A percentile compares a stretch with the other conserved stretches of the same genome.
These are phyloP conservation scores for Holothuria leucospilota DNA, from an alignment of 53 echinoderm and acorn worm genomes.

Conservation along the genomic window DNA sequence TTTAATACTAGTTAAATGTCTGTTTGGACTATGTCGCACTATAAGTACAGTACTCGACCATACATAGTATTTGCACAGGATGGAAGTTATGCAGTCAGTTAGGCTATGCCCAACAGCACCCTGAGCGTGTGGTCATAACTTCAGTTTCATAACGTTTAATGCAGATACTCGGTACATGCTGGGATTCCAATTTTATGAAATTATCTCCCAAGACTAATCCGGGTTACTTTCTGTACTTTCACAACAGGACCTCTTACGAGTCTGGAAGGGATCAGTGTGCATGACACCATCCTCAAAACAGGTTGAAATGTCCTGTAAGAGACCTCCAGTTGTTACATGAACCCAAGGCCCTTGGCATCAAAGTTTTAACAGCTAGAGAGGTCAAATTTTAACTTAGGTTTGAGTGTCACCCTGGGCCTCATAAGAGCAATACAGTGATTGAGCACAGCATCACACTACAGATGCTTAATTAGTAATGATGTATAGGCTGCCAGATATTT, in stretches of 20 bases:
- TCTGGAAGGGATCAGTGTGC: neutral
- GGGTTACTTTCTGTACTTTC: slow-evolving; percentile 15
- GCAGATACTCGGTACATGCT: neutral
- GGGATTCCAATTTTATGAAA: slow-evolving; percentile 27
- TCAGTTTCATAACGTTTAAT: slow-evolving; percentile 31
- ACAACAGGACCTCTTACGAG: neutral
- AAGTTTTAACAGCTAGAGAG: too few relatives aligned
- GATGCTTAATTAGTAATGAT: too few relatives aligned
- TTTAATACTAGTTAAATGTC: too few relatives aligned
- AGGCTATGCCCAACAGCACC: neutral
- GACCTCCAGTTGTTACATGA: slow-evolving; percentile 38
- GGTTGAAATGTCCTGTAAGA: neutral
- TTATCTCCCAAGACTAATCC: slow-evolving; percentile 44
- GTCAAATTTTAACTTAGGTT: too few relatives aligned
- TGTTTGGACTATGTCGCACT: too few relatives aligned
- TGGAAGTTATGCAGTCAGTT: too few relatives aligned
- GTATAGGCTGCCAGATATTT: too few relatives aligned
- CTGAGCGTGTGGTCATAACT: slow-evolving; percentile 30
- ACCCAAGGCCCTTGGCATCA: slow-evolving; percentile 7
- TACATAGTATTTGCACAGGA: too few relatives aligned
- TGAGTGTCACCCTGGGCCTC: too few relatives aligned
- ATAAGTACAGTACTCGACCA: too few relatives aligned
- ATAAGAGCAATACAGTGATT: too few relatives aligned
- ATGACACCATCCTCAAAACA: slow-evolving; percentile 9
- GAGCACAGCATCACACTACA: too few relatives aligned